Evolutionary conservation across 64 coral and sea anemone species (phyloP), one percentile per base, ranked within the genome.

Genomic region (Porites lutea): DNA sequence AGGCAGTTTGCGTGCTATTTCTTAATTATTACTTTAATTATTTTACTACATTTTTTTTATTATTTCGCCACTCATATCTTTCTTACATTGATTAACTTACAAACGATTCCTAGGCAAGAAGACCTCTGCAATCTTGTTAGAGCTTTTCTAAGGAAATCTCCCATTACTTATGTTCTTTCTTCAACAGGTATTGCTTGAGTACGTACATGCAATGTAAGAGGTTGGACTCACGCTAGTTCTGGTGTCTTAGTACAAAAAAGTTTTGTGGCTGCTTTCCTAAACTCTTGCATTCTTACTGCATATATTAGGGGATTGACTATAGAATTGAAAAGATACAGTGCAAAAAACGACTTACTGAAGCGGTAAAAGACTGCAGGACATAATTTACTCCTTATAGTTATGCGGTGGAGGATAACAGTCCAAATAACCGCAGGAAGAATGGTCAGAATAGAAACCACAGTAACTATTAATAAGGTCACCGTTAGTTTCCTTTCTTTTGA

Each of bases 391-490:
- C 10, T 4, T 44, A 59, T 37, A 37, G 1, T 37, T 37, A 1
- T 80, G n/a, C 6, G 9, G 11, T 3, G 10, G 4, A 52, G 54
- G 2, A 82, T 16, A 45, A 62, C 27, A 7, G 3, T 3, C 8
- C 45, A 48, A 8, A 82, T n/a, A 51, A 37, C 59, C 7, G 1
- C 12, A 12, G 81, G 81, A 11, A 84, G 63, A 84, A 68, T 68
- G 13, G 81, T 63, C 8, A 84, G 45, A 21, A 63, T 6, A 19
- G 59, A 48, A 16, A 84, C 37, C 12, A 2, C 81, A 84, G 63
- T 69, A 14, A 68, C 81, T 22, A 84, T 69, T 8, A 84, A 84
- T 22, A 84, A 52, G 6, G 81, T 84, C 2, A 84, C 16, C 21
- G 81, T n/a, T 2, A 84, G 63, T 51, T 84, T 67, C 46, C 46